Percentiles rank a stretch among this genome's conserved stretches.
phyloP scores from a whole-genome alignment of 37 sponge, comb jelly and placozoan genomes.

The Mnemiopsis leidyi region DNA sequence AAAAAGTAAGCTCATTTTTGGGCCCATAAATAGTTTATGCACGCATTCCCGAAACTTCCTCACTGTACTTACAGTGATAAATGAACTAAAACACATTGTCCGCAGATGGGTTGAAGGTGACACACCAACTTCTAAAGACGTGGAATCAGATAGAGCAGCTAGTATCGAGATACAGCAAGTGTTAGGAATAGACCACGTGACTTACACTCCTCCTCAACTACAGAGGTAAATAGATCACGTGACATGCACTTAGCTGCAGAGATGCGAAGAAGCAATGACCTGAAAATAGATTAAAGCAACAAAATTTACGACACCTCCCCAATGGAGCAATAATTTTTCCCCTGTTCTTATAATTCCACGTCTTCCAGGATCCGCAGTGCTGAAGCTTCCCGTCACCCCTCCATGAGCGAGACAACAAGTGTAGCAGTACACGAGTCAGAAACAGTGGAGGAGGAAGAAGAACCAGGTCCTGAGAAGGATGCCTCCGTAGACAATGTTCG shows the following conservation, averaged over 20 bases:
- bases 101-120: constrained; percentile 60
- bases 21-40: no score
- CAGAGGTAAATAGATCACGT: background rate
- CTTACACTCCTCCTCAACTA: background rate
- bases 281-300: background rate
- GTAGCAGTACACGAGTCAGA: background rate
- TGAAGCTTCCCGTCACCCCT: background rate
- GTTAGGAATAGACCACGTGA: background rate
- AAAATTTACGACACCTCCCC: background rate
- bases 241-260: no score
- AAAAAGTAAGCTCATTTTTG: no score
- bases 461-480: background rate
- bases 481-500: no score
- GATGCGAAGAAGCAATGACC: no score
- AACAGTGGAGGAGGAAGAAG: background rate
- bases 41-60: no score
- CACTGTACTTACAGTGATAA: no score
- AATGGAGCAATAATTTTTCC: background rate
- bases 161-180: constrained; percentile 14
- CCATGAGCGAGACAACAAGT: background rate
- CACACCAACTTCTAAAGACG: background rate
- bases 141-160: background rate
- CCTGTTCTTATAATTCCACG: background rate
- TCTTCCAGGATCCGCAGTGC: background rate
- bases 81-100: no score